Conservation (phyloP, 2,113 vertebrate species). For the Cyprinus carpio region DNA sequence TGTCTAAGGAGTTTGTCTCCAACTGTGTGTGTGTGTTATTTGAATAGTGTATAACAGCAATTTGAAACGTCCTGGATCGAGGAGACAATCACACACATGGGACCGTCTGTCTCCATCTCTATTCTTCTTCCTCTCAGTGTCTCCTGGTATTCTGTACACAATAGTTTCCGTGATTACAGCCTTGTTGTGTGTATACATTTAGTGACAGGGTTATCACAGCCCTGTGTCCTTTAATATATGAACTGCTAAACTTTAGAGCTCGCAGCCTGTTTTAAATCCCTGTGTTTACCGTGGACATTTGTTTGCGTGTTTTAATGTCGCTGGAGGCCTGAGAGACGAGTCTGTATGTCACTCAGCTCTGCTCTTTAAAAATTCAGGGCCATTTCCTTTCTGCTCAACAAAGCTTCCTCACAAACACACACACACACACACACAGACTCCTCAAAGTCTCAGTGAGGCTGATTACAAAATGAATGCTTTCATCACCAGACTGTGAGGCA, state of each 20-base stretch:
- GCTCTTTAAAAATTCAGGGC: conserved; percentile 40
- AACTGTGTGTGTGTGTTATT: conserved; percentile 31
- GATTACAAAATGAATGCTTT: conserved; percentile 45
- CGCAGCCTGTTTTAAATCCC: conserved; percentile 66
- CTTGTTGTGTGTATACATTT: conserved; percentile 42
- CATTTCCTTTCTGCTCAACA: conserved; percentile 34
- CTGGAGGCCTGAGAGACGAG: conserved; percentile 61
- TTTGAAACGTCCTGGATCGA: neutral
- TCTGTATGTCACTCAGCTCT: conserved; percentile 59
- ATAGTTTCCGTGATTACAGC: neutral
- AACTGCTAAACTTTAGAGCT: conserved; percentile 66
- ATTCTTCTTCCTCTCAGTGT: conserved; percentile 13
- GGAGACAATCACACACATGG: conserved; percentile 9
- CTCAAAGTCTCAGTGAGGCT: conserved; percentile 40
- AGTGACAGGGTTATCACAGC: conserved; percentile 10
- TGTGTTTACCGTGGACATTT: conserved; percentile 71
- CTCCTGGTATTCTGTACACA: conserved; percentile 22
- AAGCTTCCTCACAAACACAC: conserved; percentile 20
- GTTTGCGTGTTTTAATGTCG: conserved; percentile 65
- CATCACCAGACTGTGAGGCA: conserved; percentile 19
- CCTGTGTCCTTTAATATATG: conserved; percentile 67
- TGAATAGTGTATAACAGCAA: conserved; percentile 23
- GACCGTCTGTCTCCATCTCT: conserved; percentile 9
- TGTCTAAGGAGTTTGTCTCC: conserved; percentile 28
- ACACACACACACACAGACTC: conserved; percentile 29